Base-by-base conservation (phyloP, 2,888 invertebrate species). In the Petrophora chlorosata region DNA sequence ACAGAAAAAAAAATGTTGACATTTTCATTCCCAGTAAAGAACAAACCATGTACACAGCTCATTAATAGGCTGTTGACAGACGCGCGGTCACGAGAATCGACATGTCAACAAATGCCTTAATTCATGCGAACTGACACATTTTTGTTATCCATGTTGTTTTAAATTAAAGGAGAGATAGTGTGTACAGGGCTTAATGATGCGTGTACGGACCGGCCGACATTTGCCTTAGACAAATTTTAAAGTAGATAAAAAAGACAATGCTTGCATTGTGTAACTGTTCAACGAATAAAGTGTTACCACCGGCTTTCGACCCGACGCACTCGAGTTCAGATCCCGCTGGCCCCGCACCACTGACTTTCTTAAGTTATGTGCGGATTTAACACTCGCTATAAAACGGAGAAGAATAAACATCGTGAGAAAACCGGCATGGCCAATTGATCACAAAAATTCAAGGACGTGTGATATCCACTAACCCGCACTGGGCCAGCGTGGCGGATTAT, bases 71-170 rank as follows among this genome's bases (percentile, higher is more conserved):
- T 67, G 63, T 73, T 69, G 65, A 65, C 65, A 65, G 57, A 65
- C 60, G 46, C 55, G 58, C 70, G 70, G 69, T 65, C 63, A 63
- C 67, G 53, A 65, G 67, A 69, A 67, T 64, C 67, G 63, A 59
- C 69, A 54, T 67, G 73, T 72, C 60, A 70, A 73, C 66, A 73
- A 53, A 57, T 56, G 61, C 61, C 70, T 73, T 65, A 68, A 76
- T 76, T 75, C 76, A 63, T 60, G 63, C 56, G 65, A 75, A 76
- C 62, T 72, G 63, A 67, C 70, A 74, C 70, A 63, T 65, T 66
- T n/a, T 59, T 63, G 62, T 67, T 65, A 66, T 70, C 63, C 61
- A 56, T 67, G 66, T 73, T 73, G 68, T 70, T 64, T 74, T 60
- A 63, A 64, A 63, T 73, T 70, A 66, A 70, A 70, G 67, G 63